These are phyloP conservation scores for Plagiodera versicolora DNA, from an alignment of 2,888 invertebrate species.

Conservation along the genomic window DNA sequence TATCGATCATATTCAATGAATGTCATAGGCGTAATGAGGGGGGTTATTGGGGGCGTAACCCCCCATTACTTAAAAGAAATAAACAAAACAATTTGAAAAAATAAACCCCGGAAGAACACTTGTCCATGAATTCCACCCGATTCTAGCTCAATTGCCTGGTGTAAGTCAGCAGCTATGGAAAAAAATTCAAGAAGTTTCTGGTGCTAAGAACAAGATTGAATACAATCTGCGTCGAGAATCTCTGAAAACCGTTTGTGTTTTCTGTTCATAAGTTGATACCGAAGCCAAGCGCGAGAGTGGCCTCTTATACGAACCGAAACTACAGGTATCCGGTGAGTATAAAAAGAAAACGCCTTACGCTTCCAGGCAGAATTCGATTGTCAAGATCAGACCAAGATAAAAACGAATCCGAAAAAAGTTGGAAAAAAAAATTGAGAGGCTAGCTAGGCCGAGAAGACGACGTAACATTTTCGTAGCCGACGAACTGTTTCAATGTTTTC, in stretches of 20 bases:
- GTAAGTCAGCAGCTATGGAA: background rate
- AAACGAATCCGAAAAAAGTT: slow-evolving; percentile 9
- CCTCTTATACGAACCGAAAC: slow-evolving; percentile 4
- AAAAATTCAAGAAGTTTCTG: background rate
- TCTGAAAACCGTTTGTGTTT: background rate
- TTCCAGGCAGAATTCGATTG: slow-evolving; percentile 7
- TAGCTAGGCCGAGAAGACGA: background rate
- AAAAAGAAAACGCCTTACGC: slow-evolving; percentile 20
- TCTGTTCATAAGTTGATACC: background rate
- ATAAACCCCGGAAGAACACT: no score
- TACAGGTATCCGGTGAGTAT: slow-evolving; percentile 25
- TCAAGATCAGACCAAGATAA: slow-evolving; percentile 1
- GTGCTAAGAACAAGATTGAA: slow-evolving; percentile 1
- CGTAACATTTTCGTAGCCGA: background rate
- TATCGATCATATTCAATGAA: no score
- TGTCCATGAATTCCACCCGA: no score
- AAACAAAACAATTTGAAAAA: no score
- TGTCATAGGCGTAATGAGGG: no score
- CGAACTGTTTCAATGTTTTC: background rate
- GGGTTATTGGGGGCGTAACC: no score
- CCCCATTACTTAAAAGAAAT: no score
- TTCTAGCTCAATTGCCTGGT: no score
- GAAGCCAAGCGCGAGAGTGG: background rate
- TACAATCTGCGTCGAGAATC: background rate
- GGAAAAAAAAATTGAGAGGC: background rate